These are phyloP conservation scores for Drosophila ohnishii DNA, from an alignment of 1,140 invertebrate genomes.

Conservation along the genomic window DNA sequence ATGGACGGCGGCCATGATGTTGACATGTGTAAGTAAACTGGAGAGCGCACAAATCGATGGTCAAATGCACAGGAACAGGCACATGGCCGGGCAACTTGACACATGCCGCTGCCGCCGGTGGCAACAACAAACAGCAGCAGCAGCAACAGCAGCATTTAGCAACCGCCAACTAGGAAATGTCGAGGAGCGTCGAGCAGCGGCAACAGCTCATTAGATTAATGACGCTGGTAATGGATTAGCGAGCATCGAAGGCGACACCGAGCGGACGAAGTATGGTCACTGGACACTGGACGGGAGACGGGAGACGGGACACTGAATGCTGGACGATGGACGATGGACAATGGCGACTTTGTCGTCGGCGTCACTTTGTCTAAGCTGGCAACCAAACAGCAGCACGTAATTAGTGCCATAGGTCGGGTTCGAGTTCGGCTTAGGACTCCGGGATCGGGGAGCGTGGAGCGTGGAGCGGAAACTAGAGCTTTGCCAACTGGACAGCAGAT, in stretches of 20 bases:
- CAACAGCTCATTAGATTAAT: slow-evolving; percentile 79
- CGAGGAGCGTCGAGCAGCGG: slow-evolving; percentile 27
- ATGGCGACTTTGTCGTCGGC: slow-evolving; percentile 58
- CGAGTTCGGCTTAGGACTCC: slow-evolving; percentile 2
- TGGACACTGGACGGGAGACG: neutral
- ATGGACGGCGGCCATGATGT: slow-evolving; percentile 45
- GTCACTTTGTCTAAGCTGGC: slow-evolving; percentile 63
- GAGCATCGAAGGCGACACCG: slow-evolving; percentile 58
- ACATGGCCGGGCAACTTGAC: slow-evolving; percentile 36
- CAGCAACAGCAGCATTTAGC: slow-evolving; percentile 5
- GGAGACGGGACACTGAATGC: neutral
- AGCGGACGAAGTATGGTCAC: slow-evolving; percentile 18
- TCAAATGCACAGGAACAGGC: slow-evolving; percentile 15
- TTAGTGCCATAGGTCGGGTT: slow-evolving; percentile 68
- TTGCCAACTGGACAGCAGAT: slow-evolving; percentile 33
- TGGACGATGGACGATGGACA: slow-evolving; percentile 7
- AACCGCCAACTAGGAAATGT: slow-evolving; percentile 22
- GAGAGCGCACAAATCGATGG: slow-evolving; percentile 37
- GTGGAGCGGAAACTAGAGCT: neutral
- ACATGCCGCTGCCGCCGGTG: slow-evolving; percentile 44
- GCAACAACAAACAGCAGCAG: slow-evolving; percentile 28
- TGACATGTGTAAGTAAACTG: slow-evolving; percentile 70
- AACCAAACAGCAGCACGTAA: slow-evolving; percentile 68
- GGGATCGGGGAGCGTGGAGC: neutral
- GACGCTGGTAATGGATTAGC: slow-evolving; percentile 79